These are phyloP conservation scores for Zenarchopterus dispar DNA, from an alignment of 2,797 vertebrate genomes.

Conservation along the genomic window DNA sequence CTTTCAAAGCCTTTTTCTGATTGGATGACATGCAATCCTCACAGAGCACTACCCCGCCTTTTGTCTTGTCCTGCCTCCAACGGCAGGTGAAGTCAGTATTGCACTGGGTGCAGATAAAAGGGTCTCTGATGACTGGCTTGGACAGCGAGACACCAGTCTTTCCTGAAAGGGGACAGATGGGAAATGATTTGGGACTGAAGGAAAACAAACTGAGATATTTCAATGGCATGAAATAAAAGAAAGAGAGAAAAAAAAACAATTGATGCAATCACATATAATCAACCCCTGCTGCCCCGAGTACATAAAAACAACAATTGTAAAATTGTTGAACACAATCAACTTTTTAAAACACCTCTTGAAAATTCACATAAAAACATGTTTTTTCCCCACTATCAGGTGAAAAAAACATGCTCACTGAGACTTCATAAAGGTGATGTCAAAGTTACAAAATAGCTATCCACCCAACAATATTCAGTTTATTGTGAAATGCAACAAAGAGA, in stretches of 20 bases:
- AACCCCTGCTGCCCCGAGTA: no score
- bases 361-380: no score
- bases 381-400: no score
- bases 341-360: no score
- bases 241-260: not conserved
- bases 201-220: constrained; percentile 7
- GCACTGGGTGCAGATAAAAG: constrained; percentile 92
- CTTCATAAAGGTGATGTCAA: no score
- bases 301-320: not conserved
- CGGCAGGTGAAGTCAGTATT: constrained; percentile 98
- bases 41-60: constrained; percentile 89
- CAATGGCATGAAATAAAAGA: not conserved
- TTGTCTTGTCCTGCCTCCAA: constrained; percentile 90
- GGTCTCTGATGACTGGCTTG: constrained; percentile 79
- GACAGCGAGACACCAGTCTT: constrained; percentile 76
- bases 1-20: constrained; percentile 94
- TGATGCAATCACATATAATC: no score
- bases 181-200: constrained; percentile 8
- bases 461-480: no score
- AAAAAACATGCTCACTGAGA: no score
- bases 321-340: no score
- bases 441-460: no score
- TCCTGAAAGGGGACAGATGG: constrained; percentile 72
- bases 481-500: no score
- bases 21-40: constrained; percentile 96